These are phyloP conservation scores for Sorex araneus DNA, from an alignment of 2,113 vertebrate genomes.

Conservation along the genomic window DNA sequence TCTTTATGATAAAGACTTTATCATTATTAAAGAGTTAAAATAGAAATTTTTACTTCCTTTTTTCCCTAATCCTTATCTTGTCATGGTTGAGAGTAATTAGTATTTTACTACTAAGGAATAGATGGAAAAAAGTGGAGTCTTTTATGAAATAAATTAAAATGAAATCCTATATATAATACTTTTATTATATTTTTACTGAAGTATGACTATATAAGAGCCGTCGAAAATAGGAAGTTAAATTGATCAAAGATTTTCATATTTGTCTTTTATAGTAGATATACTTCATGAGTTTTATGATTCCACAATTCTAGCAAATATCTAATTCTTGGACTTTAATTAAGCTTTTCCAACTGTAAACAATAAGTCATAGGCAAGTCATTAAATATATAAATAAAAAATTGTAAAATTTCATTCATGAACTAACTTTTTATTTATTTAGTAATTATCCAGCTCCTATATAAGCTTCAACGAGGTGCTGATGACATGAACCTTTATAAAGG, in stretches of 20 bases:
- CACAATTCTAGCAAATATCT: constrained; percentile 7
- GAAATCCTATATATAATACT: not conserved
- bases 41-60: not conserved
- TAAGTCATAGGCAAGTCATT: not conserved
- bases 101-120: constrained; percentile 7
- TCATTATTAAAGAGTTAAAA: constrained; percentile 17
- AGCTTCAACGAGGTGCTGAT: not conserved
- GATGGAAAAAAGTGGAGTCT: constrained; percentile 21
- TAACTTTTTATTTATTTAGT: not conserved
- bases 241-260: constrained; percentile 6
- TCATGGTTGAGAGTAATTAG: not conserved
- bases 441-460: not conserved
- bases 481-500: too few relatives aligned
- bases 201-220: not conserved
- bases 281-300: constrained; percentile 20
- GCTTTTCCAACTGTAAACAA: not conserved
- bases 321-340: constrained; percentile 27
- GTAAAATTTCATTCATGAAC: not conserved
- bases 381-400: not conserved
- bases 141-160: constrained; percentile 41
- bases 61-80: not conserved
- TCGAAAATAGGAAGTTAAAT: not conserved
- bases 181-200: not conserved
- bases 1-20: too few relatives aligned
- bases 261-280: constrained; percentile 1